A percentile compares a stretch with the other conserved stretches of the same genome.
Conservation (phyloP, 53 echinoderm and acorn worm species). For the Paracentrotus lividus region DNA sequence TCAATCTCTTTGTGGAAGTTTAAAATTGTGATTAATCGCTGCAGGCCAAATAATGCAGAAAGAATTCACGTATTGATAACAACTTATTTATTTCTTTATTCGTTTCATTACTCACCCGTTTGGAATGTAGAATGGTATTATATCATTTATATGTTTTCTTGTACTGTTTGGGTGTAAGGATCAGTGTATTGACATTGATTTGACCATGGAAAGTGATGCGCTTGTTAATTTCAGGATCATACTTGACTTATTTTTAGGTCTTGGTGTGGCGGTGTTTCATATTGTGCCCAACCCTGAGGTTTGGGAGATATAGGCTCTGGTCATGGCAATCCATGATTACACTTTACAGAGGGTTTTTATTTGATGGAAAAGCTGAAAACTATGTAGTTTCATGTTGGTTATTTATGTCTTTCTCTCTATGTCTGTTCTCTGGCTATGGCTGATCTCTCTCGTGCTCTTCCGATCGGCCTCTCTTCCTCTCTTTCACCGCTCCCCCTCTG, state of each 20-base stretch:
- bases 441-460: too few relatives aligned
- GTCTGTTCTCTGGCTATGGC: too few relatives aligned
- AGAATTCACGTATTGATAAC: neutral
- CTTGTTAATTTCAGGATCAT: too few relatives aligned
- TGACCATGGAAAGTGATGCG: conserved; percentile 31
- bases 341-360: neutral
- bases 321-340: too few relatives aligned
- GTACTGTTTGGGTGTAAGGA: conserved; percentile 1
- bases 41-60: neutral
- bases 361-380: neutral
- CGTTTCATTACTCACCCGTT: conserved; percentile 8
- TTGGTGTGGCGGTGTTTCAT: neutral
- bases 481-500: neutral
- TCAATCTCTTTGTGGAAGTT: conserved; percentile 6
- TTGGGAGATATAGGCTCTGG: neutral
- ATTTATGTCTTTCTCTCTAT: too few relatives aligned
- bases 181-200: neutral
- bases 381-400: too few relatives aligned
- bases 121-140: conserved; percentile 6
- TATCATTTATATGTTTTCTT: conserved; percentile 6
- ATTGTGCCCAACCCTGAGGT: neutral
- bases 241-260: too few relatives aligned
- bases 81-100: conserved; percentile 14
- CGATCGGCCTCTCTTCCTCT: too few relatives aligned
- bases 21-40: conserved; percentile 3